Evolutionary conservation across 2,113 vertebrate species (phyloP), one percentile per base, ranked within the genome.

Genomic region (Castor canadensis): DNA sequence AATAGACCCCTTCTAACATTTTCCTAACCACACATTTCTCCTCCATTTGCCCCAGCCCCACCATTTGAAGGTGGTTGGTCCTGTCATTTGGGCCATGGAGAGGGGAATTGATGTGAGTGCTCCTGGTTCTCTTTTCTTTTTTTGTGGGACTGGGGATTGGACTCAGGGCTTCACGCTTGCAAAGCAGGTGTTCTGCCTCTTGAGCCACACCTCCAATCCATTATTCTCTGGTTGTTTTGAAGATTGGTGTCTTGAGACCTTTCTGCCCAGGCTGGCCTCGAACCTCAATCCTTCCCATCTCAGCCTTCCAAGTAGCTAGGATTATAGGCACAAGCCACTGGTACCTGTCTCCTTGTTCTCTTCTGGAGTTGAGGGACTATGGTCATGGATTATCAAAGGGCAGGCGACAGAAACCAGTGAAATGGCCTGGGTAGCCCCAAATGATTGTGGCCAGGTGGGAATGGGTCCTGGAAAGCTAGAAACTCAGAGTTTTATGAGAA

Each of bases 11-110:
- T n/a, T n/a, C n/a, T n/a, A n/a, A n/a, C 35, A 26, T 95, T 89
- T 93, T 77, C 75, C 83, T 76, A 15, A 69, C 54, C 26, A 26
- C 9, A 58, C n/a, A 69, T 92, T 92, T 87, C 30, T 95, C 72
- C 20, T 54, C 19, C 10, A 0, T 88, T 60, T 69, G 69, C 15
- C 67, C 76, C 38, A 83, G 35, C 13, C 22, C 56, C 79, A 85
- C 60, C 49, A 24, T 52, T 90, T 87, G n/a, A n/a, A n/a, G 0
- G 6, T n/a, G 38, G 35, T 54, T 40, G 17, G 52, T 58, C 54
- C 67, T 85, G 40, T 93, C 62, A n/a, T 67, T 56, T 75, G 66
- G 35, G 32, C 38, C 12, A 1, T 60, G 9, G 13, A 71, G 47
- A 62, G 17, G n/a, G 32, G 22, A 75, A 30, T 75, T 40, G 49